Percentiles rank a stretch among this genome's conserved stretches.
Evolutionary conservation across 2,113 vertebrate species (phyloP).

Genomic region (Trachemys scripta): DNA sequence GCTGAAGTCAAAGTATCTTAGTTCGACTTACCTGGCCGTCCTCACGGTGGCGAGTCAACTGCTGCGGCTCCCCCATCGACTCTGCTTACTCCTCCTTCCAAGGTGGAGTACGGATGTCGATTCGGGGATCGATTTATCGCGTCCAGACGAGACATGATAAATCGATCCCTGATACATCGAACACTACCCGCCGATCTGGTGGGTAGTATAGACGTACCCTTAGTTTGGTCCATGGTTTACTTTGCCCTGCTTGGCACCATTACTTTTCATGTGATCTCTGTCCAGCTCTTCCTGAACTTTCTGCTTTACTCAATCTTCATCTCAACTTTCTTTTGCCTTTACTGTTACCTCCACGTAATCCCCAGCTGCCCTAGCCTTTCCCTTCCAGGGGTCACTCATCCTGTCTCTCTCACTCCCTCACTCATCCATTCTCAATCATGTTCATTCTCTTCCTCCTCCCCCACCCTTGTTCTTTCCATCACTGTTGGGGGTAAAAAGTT

Average conservation of each 20-base stretch:
- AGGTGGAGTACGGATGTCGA: no score
- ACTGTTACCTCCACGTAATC: not conserved
- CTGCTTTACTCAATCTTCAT: not conserved
- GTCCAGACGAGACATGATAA: no score
- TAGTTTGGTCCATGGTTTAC: not conserved
- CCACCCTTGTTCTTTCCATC: not conserved
- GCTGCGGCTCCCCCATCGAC: no score
- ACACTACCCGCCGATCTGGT: no score
- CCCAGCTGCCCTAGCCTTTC: not conserved
- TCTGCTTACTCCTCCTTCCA: no score
- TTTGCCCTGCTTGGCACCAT: not conserved
- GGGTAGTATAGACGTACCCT: no score
- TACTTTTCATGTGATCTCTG: not conserved
- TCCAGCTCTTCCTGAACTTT: not conserved
- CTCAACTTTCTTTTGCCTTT: not conserved
- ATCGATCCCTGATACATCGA: no score
- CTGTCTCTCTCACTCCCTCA: not conserved
- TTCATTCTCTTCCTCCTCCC: not conserved
- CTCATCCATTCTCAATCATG: not conserved
- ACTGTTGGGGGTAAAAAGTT: not conserved
- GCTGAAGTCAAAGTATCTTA: no score
- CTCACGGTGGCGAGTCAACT: no score
- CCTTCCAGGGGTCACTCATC: not conserved
- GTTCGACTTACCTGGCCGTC: no score
- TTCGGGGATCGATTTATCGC: no score